A percentile compares a stretch with the other conserved stretches of the same genome.
Conservation (phyloP, 2,888 invertebrate species). For the Lomographa bimaculata region DNA sequence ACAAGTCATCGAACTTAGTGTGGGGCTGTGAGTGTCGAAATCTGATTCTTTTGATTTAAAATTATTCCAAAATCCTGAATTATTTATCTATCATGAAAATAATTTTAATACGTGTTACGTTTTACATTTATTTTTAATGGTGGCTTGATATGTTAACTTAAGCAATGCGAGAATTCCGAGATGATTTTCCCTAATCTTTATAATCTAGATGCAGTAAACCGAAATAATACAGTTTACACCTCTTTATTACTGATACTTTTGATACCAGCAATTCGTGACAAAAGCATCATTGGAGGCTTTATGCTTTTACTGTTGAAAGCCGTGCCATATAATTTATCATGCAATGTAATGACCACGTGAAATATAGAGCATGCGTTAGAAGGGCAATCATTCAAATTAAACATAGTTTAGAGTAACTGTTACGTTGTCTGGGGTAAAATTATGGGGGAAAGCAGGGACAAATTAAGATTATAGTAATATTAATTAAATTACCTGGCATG, state of each 20-base stretch:
- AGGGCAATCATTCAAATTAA: slow-evolving; percentile 29
- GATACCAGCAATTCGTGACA: slow-evolving; percentile 40
- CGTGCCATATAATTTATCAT: slow-evolving; percentile 34
- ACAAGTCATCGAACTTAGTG: too few species aligned
- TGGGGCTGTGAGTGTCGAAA: too few species aligned
- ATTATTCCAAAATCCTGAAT: too few species aligned
- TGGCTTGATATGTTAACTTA: too few species aligned
- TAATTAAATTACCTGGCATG: too few species aligned
- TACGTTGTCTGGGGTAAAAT: background rate
- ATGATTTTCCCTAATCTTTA: slow-evolving; percentile 16
- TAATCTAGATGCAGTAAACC: slow-evolving; percentile 21
- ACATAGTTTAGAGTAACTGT: slow-evolving; percentile 12
- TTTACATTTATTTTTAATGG: too few species aligned
- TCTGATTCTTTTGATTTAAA: too few species aligned
- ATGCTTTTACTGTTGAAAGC: slow-evolving; percentile 32
- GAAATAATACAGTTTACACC: slow-evolving; percentile 39
- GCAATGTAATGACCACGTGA: slow-evolving; percentile 32
- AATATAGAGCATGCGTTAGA: slow-evolving; percentile 29
- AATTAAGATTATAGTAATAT: too few species aligned
- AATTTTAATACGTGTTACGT: too few species aligned
- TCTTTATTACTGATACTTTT: slow-evolving; percentile 25
- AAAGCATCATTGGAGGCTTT: slow-evolving; percentile 41
- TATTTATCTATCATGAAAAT: too few species aligned
- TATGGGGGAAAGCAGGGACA: background rate
- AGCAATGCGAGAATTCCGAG: too few species aligned